Evolutionary conservation across 2,888 invertebrate species (phyloP).

Genomic region (Dione juno): DNA sequence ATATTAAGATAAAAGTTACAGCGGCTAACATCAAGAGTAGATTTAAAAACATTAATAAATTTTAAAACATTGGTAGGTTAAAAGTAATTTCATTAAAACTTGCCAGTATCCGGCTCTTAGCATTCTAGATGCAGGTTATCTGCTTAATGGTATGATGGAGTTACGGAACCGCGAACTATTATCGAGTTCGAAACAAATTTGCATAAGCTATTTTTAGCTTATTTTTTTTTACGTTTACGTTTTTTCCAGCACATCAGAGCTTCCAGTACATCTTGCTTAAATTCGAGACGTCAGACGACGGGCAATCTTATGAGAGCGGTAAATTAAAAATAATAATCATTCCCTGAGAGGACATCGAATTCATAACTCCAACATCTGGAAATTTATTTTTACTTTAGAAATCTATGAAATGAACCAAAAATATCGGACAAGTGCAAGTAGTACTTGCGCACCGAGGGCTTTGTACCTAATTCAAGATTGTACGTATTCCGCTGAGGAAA

Average conservation of each 20-base stretch:
- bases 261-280: too few species aligned
- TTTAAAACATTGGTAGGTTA: slow-evolving; percentile 19
- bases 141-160: slow-evolving; percentile 29
- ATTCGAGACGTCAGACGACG: too few species aligned
- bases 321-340: too few species aligned
- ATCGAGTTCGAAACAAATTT: slow-evolving; percentile 11
- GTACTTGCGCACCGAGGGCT: too few species aligned
- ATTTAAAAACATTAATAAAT: slow-evolving; percentile 8
- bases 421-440: too few species aligned
- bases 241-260: too few species aligned
- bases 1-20: background rate
- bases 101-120: slow-evolving; percentile 3
- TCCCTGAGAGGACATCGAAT: background rate
- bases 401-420: background rate
- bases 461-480: too few species aligned
- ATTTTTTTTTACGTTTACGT: too few species aligned
- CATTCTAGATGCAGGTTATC: slow-evolving; percentile 25
- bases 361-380: background rate
- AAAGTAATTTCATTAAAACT: slow-evolving; percentile 31
- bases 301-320: too few species aligned
- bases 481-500: too few species aligned
- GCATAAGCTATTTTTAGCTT: background rate
- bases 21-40: too few species aligned
- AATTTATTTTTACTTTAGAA: background rate
- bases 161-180: slow-evolving; percentile 10